A percentile compares a stretch with the other conserved stretches of the same genome.
Evolutionary conservation across 2,113 vertebrate genomes (phyloP).

Genomic region (Corythornis cristatus): DNA sequence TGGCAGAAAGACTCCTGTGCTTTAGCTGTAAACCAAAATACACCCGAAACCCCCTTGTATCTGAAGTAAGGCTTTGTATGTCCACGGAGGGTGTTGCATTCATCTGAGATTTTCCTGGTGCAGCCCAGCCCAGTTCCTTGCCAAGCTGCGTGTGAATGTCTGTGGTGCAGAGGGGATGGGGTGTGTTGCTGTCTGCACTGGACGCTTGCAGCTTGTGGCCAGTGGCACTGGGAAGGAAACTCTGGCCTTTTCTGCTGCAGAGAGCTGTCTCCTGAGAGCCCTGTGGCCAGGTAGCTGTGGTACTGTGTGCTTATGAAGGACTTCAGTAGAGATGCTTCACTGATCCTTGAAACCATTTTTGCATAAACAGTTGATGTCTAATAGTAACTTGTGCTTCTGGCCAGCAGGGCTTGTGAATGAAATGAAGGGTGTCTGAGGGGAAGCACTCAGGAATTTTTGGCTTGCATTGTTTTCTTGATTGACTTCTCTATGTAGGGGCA

Average conservation of each 20-base stretch:
- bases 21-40: constrained; percentile 33
- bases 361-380: not conserved
- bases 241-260: not conserved
- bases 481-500: not conserved
- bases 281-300: not conserved
- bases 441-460: constrained; percentile 21
- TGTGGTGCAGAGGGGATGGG: not conserved
- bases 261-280: not conserved
- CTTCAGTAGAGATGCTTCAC: constrained; percentile 3
- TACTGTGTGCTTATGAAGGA: constrained; percentile 23
- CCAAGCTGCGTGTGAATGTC: not conserved
- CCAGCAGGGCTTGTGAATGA: not conserved
- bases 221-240: not conserved
- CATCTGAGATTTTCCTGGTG: not conserved
- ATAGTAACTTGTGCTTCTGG: not conserved
- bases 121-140: not conserved
- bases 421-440: not conserved
- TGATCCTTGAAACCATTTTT: not conserved
- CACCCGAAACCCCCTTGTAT: not conserved
- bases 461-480: not conserved
- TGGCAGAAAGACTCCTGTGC: not conserved
- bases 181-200: not conserved
- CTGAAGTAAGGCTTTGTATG: not conserved
- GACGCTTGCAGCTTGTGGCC: not conserved
- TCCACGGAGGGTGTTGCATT: not conserved